Evolutionary conservation across 2,797 vertebrate genomes (phyloP).

Genomic region (Myripristis jacobus): DNA sequence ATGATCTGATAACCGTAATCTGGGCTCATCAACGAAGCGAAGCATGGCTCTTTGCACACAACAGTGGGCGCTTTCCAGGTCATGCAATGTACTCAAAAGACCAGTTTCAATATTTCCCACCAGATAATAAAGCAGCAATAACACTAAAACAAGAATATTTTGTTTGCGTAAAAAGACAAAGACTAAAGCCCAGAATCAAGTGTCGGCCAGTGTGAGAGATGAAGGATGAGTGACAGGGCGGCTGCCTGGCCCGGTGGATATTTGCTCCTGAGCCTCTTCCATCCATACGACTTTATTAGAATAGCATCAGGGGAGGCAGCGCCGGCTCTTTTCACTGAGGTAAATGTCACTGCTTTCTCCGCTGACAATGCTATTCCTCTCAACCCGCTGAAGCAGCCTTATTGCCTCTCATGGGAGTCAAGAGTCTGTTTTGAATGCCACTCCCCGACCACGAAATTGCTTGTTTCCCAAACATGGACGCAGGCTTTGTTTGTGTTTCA

Average conservation of each 20-base stretch:
- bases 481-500: slow-evolving; percentile 49
- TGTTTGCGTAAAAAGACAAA: neutral
- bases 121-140: slow-evolving; percentile 5
- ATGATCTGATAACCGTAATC: slow-evolving; percentile 53
- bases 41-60: neutral
- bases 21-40: neutral
- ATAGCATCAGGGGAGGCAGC: slow-evolving; percentile 43
- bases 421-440: slow-evolving; percentile 68
- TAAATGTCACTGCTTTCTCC: slow-evolving; percentile 78
- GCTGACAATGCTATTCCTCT: slow-evolving; percentile 51
- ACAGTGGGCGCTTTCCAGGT: slow-evolving; percentile 7
- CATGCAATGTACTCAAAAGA: neutral
- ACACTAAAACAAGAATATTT: neutral
- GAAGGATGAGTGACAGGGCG: slow-evolving; percentile 53
- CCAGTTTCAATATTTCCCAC: slow-evolving; percentile 7
- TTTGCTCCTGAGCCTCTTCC: slow-evolving; percentile 61
- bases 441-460: slow-evolving; percentile 43
- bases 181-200: slow-evolving; percentile 14
- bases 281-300: slow-evolving; percentile 64
- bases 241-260: slow-evolving; percentile 51
- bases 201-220: slow-evolving; percentile 49
- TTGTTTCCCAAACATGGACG: slow-evolving; percentile 27
- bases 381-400: slow-evolving; percentile 55
- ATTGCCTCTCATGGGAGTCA: slow-evolving; percentile 52
- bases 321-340: slow-evolving; percentile 37